Base-by-base conservation (phyloP, 2,888 invertebrate genomes). In the Hirtodrosophila confusa region DNA sequence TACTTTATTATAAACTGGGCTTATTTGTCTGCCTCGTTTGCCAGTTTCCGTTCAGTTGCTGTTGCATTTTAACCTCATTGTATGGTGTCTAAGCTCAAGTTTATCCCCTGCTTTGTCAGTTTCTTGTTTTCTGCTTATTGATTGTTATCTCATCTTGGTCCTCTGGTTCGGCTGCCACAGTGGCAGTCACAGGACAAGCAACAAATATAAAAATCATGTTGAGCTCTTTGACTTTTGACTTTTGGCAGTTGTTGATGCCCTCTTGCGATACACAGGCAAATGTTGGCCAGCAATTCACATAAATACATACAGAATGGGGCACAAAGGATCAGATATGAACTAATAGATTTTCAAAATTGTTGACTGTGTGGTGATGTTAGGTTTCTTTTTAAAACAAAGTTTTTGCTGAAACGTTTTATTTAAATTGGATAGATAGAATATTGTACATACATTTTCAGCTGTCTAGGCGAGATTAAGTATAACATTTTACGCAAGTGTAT, bases 1-100 rank as follows among this genome's bases (percentile, higher is more conserved):
- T 78, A 80, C 87, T 82, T 84, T 84, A 84, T 85, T 80, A 84
- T 85, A 75, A 84, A 72, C 82, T 72, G 72, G 72, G 69, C 82
- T 77, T 86, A 80, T 84, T 71, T 75, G 75, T 80, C 63, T 66
- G 67, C 51, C 73, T 57, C 56, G 48, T 41, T 69, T 56, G 45
- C 61, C 47, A 55, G 56, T 65, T 57, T 63, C 50, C 51, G 55
- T 54, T 39, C 53, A 48, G 56, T 31, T 63, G 53, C 56, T 64
- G 60, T 56, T 70, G 78, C 66, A 65, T 75, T 71, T 67, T 65
- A 75, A 68, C 60, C 79, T 68, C 45, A 65, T 79, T 79, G 72
- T 75, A 53, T 53, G 54, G 54, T 39, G 60, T 51, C 60, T 56
- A 68, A 64, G 54, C 58, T 60, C 37, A 41, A 63, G 53, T 72